Base-by-base conservation (phyloP, 1,140 invertebrate genomes). In the Drosophila tristis region DNA sequence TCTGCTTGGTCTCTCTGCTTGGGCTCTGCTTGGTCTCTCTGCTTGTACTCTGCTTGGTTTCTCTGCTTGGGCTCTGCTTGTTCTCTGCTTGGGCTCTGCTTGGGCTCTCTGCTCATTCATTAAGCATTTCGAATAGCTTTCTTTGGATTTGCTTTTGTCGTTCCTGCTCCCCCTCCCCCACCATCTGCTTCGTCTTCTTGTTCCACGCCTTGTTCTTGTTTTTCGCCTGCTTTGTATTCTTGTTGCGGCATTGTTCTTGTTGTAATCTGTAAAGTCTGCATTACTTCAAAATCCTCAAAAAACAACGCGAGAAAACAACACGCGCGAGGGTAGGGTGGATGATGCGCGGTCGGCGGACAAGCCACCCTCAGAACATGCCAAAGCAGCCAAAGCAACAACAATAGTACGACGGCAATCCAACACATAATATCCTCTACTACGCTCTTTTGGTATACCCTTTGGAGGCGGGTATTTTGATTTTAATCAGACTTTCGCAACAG, bases 231-330 rank as follows among this genome's bases (percentile, higher is more conserved):
- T 55, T 31, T 25, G 35, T 39, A 39, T 45, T 16, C 13, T 55
- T 56, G 42, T 53, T 35, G 48, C 6, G 44, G 55, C 68, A 74
- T 62, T 58, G 59, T 70, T 55, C 71, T 80, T 70, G 60, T 67
- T 77, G 74, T 86, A 86, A 85, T 81, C 81, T 81, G 55, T 78
- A 87, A 81, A 86, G 81, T 86, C 81, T 87, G 82, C 81, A 86
- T 86, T 86, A 85, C 81, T 75, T 87, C 78, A 81, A 82, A 39
- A 78, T 80, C 81, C 73, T 60, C 73, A 60, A 62, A 66, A 67
- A 80, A 66, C 49, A 51, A 58, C 35, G 35, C 35, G 11, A 39
- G 31, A 64, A 44, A 44, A 48, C 50, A 73, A 50, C 35, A 55
- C 43, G 51, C 16, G 9, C 35, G 25, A 53, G 45, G 23, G 39